Evolutionary conservation across 2,797 vertebrate species (phyloP).

Genomic region (Channallabes apus): DNA sequence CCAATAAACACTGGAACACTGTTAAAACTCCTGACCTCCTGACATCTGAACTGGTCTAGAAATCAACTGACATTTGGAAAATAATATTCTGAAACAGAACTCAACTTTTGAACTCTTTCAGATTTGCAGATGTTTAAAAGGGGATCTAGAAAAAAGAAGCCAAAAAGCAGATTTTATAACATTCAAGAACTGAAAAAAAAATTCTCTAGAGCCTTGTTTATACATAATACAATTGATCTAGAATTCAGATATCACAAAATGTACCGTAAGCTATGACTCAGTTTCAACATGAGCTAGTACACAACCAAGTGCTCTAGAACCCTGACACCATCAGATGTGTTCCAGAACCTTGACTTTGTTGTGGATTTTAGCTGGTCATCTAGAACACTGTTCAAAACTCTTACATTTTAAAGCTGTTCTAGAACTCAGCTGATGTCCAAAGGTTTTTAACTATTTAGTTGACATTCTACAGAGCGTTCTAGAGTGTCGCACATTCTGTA

Average conservation of each 20-base stretch:
- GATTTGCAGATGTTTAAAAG: neutral
- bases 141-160: no score
- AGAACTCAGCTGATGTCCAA: neutral
- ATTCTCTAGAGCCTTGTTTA: neutral
- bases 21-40: neutral
- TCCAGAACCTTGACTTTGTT: neutral
- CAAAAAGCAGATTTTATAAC: neutral
- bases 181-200: neutral
- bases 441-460: neutral
- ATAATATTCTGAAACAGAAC: neutral
- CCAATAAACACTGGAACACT: neutral
- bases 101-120: no score
- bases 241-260: neutral
- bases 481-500: neutral
- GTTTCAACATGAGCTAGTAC: neutral
- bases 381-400: neutral
- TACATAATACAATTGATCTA: neutral
- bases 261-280: neutral
- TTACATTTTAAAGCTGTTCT: neutral
- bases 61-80: neutral
- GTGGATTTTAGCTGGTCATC: neutral
- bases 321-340: neutral
- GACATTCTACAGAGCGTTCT: neutral
- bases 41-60: neutral
- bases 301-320: neutral